Base-by-base conservation (phyloP, 2,797 vertebrate genomes). In the Falco rusticolus region DNA sequence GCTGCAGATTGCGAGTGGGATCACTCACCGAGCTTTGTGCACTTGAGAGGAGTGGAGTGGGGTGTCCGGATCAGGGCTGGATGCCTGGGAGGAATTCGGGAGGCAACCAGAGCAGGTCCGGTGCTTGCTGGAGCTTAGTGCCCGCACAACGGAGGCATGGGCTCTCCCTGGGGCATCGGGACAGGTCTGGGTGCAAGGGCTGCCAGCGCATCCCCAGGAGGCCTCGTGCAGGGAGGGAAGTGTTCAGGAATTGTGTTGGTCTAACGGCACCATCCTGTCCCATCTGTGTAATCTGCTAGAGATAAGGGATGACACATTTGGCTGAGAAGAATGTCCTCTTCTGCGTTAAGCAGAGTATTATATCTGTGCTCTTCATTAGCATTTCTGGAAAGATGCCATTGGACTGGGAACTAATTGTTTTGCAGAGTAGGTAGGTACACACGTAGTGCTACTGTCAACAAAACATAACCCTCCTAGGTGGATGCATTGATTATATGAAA, bases 401-500 rank as follows among this genome's bases (percentile, higher is more conserved):
- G 78, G 86, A 31, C 8, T 47, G 26, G 81, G 41, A 89, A 26
- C 48, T 87, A 66, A 60, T 69, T 89, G 68, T 86, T 93, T 65
- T 86, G 59, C 54, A 56, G 84, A 37, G 63, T 76, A 33, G 47
- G 56, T 77, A 28, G 63, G 54, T 53, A 54, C 33, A 66, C 34
- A 34, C 10, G 4, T 76, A 85, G 57, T 41, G 63, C 60, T 77
- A 64, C 50, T 86, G 56, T 90, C 89, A 91, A 59, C 75, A 92
- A 74, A 93, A 71, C 34, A 54, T 28, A 83, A 65, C 56, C 60
- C 80, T 94, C 84, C 63, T 94, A n/a, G 57, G 45, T 89, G 84
- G 69, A 68, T 64, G 71, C 91, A 87, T 18, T 75, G 94, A 94
- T 87, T 84, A 47, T 48, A 82, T 84, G 72, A 96, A 93, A 89